A percentile compares a stretch with the other conserved stretches of the same genome.
These are phyloP conservation scores for Sorex araneus DNA, from an alignment of 2,113 vertebrate species.

Conservation along the genomic window DNA sequence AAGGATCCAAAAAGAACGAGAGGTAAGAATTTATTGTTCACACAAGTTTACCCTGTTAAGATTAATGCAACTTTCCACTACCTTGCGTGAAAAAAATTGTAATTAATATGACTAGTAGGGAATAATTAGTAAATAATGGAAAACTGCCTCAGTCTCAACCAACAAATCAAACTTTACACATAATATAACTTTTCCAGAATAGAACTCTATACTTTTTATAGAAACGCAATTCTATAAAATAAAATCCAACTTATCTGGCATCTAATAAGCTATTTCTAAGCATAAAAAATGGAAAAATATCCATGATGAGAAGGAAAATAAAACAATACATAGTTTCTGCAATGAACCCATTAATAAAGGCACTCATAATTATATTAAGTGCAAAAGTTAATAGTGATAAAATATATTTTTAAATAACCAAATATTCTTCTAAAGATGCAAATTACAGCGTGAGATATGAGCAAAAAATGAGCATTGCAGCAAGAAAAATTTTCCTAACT, in stretches of 20 bases:
- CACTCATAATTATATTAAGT: not conserved
- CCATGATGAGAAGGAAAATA: not conserved
- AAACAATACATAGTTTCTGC: not conserved
- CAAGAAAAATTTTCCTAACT: not conserved
- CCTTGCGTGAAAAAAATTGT: not conserved
- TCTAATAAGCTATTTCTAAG: slow-evolving; percentile 24
- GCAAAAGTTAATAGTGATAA: not conserved
- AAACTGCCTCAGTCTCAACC: not conserved
- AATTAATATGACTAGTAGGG: not conserved
- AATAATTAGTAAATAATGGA: slow-evolving; percentile 3
- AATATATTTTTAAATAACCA: not conserved
- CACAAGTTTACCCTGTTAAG: not conserved
- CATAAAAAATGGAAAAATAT: slow-evolving; percentile 22
- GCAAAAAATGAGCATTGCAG: not conserved
- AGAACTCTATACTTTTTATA: slow-evolving; percentile 37
- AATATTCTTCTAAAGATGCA: not conserved
- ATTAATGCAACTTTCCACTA: not conserved
- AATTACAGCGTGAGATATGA: not conserved
- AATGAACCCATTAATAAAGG: slow-evolving; percentile 19
- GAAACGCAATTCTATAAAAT: slow-evolving; percentile 35
- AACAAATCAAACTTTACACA: slow-evolving; percentile 5
- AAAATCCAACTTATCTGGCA: slow-evolving; percentile 40
- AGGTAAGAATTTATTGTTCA: not conserved
- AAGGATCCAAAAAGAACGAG: not conserved
- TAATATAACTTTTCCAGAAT: slow-evolving; percentile 31